A percentile compares a stretch with the other conserved stretches of the same genome.
These are phyloP conservation scores for Silurus asotus DNA, from an alignment of 2,113 vertebrate species.

Conservation along the genomic window DNA sequence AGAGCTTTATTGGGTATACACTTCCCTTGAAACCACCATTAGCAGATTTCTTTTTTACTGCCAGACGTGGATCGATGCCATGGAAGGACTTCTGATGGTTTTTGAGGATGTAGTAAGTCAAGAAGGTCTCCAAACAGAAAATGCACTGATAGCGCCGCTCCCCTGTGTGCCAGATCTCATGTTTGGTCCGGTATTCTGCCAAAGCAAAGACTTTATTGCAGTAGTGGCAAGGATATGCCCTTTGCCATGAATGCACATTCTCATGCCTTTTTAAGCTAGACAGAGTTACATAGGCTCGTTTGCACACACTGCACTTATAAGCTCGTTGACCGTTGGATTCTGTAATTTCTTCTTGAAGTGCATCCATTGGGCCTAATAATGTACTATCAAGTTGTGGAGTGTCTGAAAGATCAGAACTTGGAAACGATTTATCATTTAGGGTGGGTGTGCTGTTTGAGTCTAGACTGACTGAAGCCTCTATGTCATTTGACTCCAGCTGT, in stretches of 20 bases:
- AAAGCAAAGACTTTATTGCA: constrained; percentile 98
- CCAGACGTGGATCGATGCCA: constrained; percentile 90
- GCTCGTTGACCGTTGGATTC: constrained; percentile 82
- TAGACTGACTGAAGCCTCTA: constrained; percentile 46
- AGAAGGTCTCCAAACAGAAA: constrained; percentile 96
- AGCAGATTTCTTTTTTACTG: constrained; percentile 87
- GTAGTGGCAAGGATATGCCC: constrained; percentile 96
- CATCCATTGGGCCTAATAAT: constrained; percentile 25
- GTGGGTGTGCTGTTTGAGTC: constrained; percentile 34
- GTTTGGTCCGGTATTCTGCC: constrained; percentile 95
- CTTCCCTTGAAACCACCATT: constrained; percentile 88
- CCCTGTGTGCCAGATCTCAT: constrained; percentile 98
- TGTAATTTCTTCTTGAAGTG: constrained; percentile 55
- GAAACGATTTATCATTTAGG: constrained; percentile 39
- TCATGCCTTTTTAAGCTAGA: constrained; percentile 95
- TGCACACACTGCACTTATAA: constrained; percentile 90
- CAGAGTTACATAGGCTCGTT: constrained; percentile 90
- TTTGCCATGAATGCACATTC: constrained; percentile 96
- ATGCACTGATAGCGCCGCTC: constrained; percentile 97
- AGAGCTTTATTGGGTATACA: constrained; percentile 94
- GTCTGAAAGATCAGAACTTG: constrained; percentile 37
- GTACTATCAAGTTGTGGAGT: constrained; percentile 39
- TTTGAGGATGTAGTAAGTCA: constrained; percentile 98
- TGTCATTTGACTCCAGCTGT: constrained; percentile 58
- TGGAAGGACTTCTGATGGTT: constrained; percentile 98